These are phyloP conservation scores for Bergia puertoricense DNA, from an alignment of 92 coral and sea anemone species.

Conservation along the genomic window DNA sequence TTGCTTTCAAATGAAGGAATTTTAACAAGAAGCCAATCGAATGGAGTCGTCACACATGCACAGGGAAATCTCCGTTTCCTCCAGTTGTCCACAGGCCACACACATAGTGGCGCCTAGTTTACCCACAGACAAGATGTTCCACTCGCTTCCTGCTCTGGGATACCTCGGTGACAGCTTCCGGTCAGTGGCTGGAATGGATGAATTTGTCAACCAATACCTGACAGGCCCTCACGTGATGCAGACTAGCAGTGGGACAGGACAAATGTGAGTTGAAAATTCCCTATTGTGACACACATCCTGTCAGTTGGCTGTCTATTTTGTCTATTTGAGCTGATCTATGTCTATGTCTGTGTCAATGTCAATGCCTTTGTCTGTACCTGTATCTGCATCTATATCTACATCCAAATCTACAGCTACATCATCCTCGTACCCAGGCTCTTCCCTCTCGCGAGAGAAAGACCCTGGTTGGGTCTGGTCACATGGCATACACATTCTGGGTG, in stretches of 20 bases:
- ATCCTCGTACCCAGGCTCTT: too few species aligned
- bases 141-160: slow-evolving; percentile 24
- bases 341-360: too few species aligned
- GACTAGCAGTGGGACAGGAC: neutral
- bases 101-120: neutral
- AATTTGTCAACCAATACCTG: slow-evolving; percentile 18
- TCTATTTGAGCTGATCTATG: neutral
- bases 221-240: slow-evolving; percentile 12
- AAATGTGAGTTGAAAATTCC: slow-evolving; percentile 16
- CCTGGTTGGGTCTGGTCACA: too few species aligned
- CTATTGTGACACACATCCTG: too few species aligned
- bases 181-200: slow-evolving; percentile 32
- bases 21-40: neutral
- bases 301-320: neutral
- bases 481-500: too few species aligned
- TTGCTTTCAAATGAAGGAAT: neutral
- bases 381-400: too few species aligned
- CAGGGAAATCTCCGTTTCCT: neutral
- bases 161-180: slow-evolving; percentile 19
- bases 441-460: too few species aligned
- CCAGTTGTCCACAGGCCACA: slow-evolving; percentile 23
- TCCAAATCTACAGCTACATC: neutral
- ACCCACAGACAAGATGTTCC: slow-evolving; percentile 22
- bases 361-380: too few species aligned
- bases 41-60: slow-evolving; percentile 22